These are phyloP conservation scores for Gymnoscopelus braueri DNA, from an alignment of 2,797 vertebrate species.

Conservation along the genomic window DNA sequence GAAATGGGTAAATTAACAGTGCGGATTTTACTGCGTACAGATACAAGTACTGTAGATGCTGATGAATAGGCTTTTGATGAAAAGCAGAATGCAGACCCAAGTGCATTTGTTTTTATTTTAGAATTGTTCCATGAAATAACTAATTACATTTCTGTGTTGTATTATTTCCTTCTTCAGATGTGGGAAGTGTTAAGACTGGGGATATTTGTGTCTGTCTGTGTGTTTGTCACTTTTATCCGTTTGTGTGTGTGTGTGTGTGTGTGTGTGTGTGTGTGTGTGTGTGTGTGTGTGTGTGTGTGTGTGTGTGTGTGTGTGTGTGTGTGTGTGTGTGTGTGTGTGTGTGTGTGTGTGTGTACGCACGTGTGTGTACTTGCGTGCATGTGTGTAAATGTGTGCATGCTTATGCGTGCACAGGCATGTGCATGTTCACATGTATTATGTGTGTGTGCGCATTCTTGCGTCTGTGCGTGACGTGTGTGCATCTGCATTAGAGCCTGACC, in stretches of 20 bases:
- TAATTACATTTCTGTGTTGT: slow-evolving; percentile 1
- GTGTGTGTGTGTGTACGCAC: background rate
- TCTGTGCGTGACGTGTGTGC: background rate
- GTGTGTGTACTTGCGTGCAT: background rate
- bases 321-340: background rate
- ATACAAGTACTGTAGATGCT: background rate
- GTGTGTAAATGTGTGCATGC: background rate
- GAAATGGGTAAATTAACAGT: background rate
- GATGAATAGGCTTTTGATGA: background rate
- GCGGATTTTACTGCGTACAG: background rate
- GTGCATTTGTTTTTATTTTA: background rate
- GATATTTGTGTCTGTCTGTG: background rate
- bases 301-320: background rate
- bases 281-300: background rate
- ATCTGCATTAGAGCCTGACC: background rate
- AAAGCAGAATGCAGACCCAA: background rate
- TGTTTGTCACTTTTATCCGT: background rate
- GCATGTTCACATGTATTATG: slow-evolving; percentile 27
- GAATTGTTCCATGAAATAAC: background rate
- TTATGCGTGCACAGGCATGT: background rate
- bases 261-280: background rate
- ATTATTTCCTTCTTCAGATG: too few species aligned
- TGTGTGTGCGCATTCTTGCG: background rate
- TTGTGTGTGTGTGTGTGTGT: background rate
- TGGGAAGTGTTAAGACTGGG: background rate